phyloP scores from a whole-genome alignment of 2,797 vertebrate species.

The Channallabes apus region DNA sequence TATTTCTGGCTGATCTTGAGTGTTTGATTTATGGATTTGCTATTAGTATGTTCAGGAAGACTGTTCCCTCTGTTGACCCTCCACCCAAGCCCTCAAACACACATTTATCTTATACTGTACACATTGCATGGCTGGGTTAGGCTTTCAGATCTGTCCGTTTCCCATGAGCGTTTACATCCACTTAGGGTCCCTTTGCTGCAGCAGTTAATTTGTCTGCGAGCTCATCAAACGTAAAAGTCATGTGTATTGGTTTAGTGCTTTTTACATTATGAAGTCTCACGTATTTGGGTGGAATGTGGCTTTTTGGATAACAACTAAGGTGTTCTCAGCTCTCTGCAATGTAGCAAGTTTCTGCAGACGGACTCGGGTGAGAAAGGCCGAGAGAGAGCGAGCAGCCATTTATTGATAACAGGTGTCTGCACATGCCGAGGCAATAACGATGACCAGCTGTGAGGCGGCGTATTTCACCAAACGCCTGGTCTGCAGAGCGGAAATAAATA shows the following conservation, averaged over 20 bases:
- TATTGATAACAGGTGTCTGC: conserved; percentile 74
- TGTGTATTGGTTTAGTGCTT: conserved; percentile 52
- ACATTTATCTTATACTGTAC: conserved; percentile 49
- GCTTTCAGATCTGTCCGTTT: conserved; percentile 42
- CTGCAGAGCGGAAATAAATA: conserved; percentile 29
- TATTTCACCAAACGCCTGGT: conserved; percentile 50
- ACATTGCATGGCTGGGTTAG: conserved; percentile 44
- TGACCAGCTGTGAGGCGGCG: conserved; percentile 65
- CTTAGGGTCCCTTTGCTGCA: conserved; percentile 23
- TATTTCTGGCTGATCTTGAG: conserved; percentile 3
- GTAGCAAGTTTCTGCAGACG: conserved; percentile 40
- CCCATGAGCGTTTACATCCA: conserved; percentile 41
- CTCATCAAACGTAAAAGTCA: conserved; percentile 51
- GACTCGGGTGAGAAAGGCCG: conserved; percentile 41
- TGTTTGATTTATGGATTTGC: conserved; percentile 36
- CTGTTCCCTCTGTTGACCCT: conserved; percentile 27
- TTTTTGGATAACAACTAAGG: conserved; percentile 42
- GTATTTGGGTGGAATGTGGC: conserved; percentile 47
- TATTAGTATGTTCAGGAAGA: conserved; percentile 45
- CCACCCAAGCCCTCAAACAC: conserved; percentile 28
- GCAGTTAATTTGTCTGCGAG: conserved; percentile 43
- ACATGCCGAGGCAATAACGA: conserved; percentile 68
- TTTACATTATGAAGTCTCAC: conserved; percentile 55
- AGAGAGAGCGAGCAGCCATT: conserved; percentile 54
- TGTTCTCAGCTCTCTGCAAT: conserved; percentile 50